phyloP scores from a whole-genome alignment of 2,888 invertebrate species.

The Cerastis rubricosa region DNA sequence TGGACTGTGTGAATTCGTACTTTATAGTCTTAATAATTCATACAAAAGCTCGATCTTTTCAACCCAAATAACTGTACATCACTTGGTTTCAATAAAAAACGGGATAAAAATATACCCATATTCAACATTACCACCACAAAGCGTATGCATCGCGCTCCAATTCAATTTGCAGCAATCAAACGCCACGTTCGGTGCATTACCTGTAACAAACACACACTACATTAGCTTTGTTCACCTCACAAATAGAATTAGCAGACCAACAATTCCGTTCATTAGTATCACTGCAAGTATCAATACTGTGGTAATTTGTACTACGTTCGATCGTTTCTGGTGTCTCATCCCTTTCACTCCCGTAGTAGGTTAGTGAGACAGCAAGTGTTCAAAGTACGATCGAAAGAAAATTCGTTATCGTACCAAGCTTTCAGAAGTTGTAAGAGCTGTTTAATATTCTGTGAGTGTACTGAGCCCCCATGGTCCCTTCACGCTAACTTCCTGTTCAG shows the following conservation, averaged over 20 bases:
- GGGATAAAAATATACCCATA: background rate
- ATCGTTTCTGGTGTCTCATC: conserved; percentile 46
- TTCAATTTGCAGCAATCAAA: conserved; percentile 32
- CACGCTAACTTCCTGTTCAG: conserved; percentile 72
- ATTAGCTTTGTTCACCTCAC: conserved; percentile 59
- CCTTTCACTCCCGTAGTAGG: conserved; percentile 32
- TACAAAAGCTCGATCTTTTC: background rate
- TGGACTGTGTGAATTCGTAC: conserved; percentile 21
- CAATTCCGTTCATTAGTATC: conserved; percentile 65
- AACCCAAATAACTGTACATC: background rate
- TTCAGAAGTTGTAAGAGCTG: conserved; percentile 74
- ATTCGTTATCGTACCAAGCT: conserved; percentile 66
- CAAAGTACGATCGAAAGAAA: conserved; percentile 62
- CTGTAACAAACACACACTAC: conserved; percentile 67
- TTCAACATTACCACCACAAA: conserved; percentile 11
- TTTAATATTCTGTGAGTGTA: conserved; percentile 82
- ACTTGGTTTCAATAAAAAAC: background rate
- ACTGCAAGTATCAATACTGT: conserved; percentile 60
- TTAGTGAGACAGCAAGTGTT: conserved; percentile 50
- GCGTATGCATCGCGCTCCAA: conserved; percentile 8
- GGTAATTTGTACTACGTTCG: conserved; percentile 55
- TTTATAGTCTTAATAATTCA: conserved; percentile 3
- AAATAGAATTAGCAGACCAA: conserved; percentile 59
- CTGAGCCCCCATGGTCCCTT: conserved; percentile 72
- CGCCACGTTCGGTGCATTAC: conserved; percentile 53